Evolutionary conservation across 2,797 vertebrate genomes (phyloP), one percentile per base, ranked within the genome.

Genomic region (Pantherophis alleghaniensis): DNA sequence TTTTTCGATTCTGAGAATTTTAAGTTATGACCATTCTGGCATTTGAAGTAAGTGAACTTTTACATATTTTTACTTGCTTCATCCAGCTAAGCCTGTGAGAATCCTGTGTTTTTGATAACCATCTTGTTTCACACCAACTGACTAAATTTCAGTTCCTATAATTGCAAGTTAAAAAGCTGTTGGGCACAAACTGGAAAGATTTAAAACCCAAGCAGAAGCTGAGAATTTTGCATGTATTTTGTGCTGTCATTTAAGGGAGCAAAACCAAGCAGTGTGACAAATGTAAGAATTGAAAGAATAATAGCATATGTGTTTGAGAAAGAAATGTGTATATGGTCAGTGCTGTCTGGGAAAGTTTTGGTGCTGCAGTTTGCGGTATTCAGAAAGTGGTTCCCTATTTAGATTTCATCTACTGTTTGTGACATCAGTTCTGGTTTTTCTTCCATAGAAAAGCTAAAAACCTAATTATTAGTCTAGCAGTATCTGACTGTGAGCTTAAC

Each of bases 181-280:
- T 91, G 90, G 14, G 16, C 66, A 7, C 61, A 92, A 93, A 96
- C 91, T 63, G 93, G 74, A 63, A 47, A 26, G 56, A 94, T 96
- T 93, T 86, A 7, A 93, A 87, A 55, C n/a, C 94, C 92, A 96
- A 96, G 95, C 95, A 97, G 96, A 97, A 97, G 94, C 94, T 96
- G 94, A 95, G 92, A 93, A 93, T 96, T 92, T 1, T 0, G 93
- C 94, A 92, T 95, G 83, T 92, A 0, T 92, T 5, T 91, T 6
- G 28, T 83, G 66, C 24, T 86, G 91, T 61, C 55, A 37, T 92
- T 88, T 2, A 88, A 91, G 91, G 88, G 93, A 14, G n/a, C 87
- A 37, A 88, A 32, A 57, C 55, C 9, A 26, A 92, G 56, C 88
- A 55, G 16, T 59, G 6, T 87, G 86, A 92, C 57, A 93, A 94